These are phyloP conservation scores for Origma solitaria DNA, from an alignment of 2,113 vertebrate genomes.

Conservation along the genomic window DNA sequence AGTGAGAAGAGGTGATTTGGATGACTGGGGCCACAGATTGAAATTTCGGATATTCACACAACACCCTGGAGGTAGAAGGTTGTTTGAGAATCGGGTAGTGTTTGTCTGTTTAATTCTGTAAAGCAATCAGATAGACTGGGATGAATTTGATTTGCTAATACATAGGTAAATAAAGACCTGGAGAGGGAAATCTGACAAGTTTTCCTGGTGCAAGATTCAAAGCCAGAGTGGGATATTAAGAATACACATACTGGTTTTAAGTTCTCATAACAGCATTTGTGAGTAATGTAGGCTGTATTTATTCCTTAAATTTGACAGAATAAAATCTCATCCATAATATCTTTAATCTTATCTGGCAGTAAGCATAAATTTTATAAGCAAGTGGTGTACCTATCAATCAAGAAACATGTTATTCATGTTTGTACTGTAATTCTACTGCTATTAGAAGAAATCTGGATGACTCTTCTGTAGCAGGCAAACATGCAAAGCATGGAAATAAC, in stretches of 20 bases:
- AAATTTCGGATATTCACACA: neutral
- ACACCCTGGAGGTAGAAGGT: neutral
- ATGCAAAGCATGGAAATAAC: neutral
- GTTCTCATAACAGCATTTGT: neutral
- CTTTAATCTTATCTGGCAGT: neutral
- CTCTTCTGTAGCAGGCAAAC: neutral
- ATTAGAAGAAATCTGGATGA: neutral
- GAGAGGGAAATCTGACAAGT: neutral
- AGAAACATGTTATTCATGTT: neutral
- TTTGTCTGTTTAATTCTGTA: neutral
- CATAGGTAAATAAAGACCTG: neutral
- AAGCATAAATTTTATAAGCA: neutral
- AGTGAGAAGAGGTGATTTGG: neutral
- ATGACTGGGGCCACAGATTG: neutral
- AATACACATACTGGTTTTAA: neutral
- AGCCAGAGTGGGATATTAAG: neutral
- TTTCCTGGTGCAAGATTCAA: neutral
- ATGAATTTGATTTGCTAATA: neutral
- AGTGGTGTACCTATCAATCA: neutral
- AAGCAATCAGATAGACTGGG: neutral
- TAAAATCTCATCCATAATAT: neutral
- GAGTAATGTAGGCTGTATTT: neutral
- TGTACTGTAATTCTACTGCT: neutral
- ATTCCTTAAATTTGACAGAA: neutral
- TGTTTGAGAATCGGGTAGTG: neutral